These are phyloP conservation scores for Microtus richardsoni DNA, from an alignment of 2,113 vertebrate genomes.

Conservation along the genomic window DNA sequence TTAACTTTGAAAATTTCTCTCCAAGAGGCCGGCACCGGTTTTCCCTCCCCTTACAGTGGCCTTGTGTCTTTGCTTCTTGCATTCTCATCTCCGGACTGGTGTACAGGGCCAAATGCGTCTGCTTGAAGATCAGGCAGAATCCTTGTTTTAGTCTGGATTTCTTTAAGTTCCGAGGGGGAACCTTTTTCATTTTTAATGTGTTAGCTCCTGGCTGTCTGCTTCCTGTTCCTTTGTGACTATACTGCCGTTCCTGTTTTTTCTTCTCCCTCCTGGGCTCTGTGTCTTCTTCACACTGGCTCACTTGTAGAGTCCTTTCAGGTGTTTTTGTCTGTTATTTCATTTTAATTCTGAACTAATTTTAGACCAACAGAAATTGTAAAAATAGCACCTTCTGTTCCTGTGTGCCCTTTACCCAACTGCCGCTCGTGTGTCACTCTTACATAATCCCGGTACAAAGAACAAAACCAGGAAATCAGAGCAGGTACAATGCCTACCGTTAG, in stretches of 20 bases:
- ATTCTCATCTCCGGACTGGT: not conserved
- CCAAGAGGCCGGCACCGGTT: not conserved
- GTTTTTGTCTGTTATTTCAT: constrained; percentile 28
- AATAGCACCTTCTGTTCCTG: not conserved
- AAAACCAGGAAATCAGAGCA: constrained; percentile 48
- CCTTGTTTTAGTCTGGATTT: not conserved
- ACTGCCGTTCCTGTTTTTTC: not conserved
- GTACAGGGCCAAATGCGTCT: not conserved
- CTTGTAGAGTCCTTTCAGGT: constrained; percentile 20
- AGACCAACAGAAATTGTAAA: constrained; percentile 34
- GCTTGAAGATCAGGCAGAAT: not conserved
- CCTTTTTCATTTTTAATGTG: not conserved
- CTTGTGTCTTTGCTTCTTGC: not conserved
- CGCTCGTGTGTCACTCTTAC: not conserved
- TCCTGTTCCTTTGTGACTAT: not conserved
- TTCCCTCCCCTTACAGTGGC: not conserved
- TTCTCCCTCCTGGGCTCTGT: not conserved
- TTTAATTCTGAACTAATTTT: constrained; percentile 63
- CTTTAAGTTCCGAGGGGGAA: not conserved
- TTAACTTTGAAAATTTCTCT: constrained; percentile 27
- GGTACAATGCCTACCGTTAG: not conserved
- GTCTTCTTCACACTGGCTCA: not conserved
- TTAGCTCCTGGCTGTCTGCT: not conserved
- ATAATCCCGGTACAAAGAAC: not conserved
- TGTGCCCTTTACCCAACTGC: not conserved